phyloP scores from a whole-genome alignment of 2,888 invertebrate species.

The Meliscaeva auricollis region DNA sequence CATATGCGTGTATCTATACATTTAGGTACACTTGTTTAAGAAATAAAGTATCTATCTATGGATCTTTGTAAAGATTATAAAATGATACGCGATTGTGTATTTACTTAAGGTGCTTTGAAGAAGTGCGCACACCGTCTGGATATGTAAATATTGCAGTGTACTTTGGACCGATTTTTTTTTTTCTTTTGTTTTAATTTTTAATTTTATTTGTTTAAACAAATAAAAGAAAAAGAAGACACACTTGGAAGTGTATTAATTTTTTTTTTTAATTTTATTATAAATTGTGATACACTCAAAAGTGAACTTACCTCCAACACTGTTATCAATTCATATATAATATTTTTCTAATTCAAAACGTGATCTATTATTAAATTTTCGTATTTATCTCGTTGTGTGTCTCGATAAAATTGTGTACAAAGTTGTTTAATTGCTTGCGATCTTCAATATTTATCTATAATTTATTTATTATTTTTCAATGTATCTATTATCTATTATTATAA shows the following conservation, averaged over 20 bases:
- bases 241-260: slow-evolving; percentile 7
- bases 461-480: slow-evolving; percentile 44
- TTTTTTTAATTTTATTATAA: slow-evolving; percentile 20
- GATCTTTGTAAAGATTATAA: slow-evolving; percentile 42
- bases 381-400: slow-evolving; percentile 35
- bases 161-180: slow-evolving; percentile 42
- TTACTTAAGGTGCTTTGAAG: slow-evolving; percentile 70
- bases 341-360: slow-evolving; percentile 23
- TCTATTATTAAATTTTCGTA: slow-evolving; percentile 36
- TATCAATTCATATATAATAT: slow-evolving; percentile 28
- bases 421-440: slow-evolving; percentile 62
- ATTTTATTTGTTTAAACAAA: slow-evolving; percentile 13
- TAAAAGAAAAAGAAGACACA: slow-evolving; percentile 32
- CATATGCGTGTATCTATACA: too few species aligned
- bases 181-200: neutral
- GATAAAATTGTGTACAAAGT: slow-evolving; percentile 67
- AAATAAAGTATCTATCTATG: slow-evolving; percentile 11
- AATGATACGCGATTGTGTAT: slow-evolving; percentile 69
- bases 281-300: slow-evolving; percentile 24
- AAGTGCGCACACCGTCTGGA: slow-evolving; percentile 72
- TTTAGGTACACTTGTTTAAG: neutral
- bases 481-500: slow-evolving; percentile 12
- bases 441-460: slow-evolving; percentile 56
- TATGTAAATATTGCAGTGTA: slow-evolving; percentile 68
- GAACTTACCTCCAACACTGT: slow-evolving; percentile 44